Conservation (phyloP, 2,113 vertebrate species). For the Steatornis caripensis region DNA sequence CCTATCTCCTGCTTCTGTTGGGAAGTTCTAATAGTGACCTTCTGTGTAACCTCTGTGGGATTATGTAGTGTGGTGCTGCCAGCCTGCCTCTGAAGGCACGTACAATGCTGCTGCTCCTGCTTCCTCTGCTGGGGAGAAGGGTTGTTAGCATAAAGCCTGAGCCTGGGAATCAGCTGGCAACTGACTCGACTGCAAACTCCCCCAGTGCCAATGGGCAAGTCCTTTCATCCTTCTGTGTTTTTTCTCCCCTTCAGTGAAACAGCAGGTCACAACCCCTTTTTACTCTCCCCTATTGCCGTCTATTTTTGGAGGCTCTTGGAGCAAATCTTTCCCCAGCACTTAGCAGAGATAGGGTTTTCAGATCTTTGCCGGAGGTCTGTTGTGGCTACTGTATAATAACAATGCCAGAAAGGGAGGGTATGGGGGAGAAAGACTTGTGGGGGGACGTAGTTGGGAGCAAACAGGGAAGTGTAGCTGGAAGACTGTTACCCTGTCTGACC, state of each 20-base stretch:
- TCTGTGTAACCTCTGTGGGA: accelerated
- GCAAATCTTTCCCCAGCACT: not conserved
- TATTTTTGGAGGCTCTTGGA: accelerated
- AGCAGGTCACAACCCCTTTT: not conserved
- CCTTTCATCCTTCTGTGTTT: not conserved
- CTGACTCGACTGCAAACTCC: not conserved
- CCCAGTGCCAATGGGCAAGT: not conserved
- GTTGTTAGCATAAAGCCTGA: not conserved
- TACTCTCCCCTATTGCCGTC: not conserved
- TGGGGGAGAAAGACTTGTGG: not conserved
- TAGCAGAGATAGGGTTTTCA: not conserved
- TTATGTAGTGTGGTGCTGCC: not conserved
- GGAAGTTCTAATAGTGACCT: not conserved
- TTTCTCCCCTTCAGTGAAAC: not conserved
- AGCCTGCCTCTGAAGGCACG: not conserved
- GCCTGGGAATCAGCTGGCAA: not conserved
- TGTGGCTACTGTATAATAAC: accelerated
- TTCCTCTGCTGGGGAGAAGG: not conserved
- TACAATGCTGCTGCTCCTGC: not conserved
- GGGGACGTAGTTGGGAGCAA: not conserved
- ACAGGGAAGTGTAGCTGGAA: not conserved
- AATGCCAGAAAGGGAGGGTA: not conserved
- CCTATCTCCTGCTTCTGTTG: accelerated
- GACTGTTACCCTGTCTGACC: not conserved
- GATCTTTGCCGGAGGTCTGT: not conserved